These are phyloP conservation scores for Macrosiphum euphorbiae DNA, from an alignment of 2,888 invertebrate species.

Conservation along the genomic window DNA sequence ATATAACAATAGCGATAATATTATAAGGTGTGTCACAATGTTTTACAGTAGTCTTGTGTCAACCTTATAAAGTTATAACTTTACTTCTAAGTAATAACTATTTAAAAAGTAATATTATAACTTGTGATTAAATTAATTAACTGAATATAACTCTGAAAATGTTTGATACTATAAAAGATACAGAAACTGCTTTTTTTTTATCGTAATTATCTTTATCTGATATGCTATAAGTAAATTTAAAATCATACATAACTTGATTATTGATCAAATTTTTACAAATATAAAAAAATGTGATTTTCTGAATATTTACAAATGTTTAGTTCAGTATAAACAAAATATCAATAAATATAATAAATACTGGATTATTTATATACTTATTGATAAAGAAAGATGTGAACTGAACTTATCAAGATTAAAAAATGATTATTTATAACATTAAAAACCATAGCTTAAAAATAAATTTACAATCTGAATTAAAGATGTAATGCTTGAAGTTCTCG, in stretches of 20 bases:
- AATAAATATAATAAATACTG: not conserved
- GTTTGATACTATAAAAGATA: not conserved
- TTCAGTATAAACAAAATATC: not conserved
- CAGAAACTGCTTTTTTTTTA: not conserved
- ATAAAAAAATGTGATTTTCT: not conserved
- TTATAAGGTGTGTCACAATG: no score
- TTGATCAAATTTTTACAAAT: not conserved
- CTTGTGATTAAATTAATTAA: not conserved
- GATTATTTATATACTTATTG: not conserved
- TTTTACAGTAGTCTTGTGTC: not conserved
- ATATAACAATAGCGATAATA: not conserved
- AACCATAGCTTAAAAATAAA: not conserved
- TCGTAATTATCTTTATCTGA: no score
- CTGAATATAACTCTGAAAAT: not conserved
- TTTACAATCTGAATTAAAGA: not conserved
- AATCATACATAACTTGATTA: not conserved
- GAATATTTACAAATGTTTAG: not conserved
- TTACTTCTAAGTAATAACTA: no score
- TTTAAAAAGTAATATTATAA: not conserved
- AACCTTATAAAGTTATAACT: not conserved
- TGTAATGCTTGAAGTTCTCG: conserved; percentile 53
- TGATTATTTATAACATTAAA: not conserved
- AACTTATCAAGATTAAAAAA: not conserved
- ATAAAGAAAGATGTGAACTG: not conserved
- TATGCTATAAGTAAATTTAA: not conserved